Base-by-base conservation (phyloP, 2,888 invertebrate genomes). In the Timandra comae region DNA sequence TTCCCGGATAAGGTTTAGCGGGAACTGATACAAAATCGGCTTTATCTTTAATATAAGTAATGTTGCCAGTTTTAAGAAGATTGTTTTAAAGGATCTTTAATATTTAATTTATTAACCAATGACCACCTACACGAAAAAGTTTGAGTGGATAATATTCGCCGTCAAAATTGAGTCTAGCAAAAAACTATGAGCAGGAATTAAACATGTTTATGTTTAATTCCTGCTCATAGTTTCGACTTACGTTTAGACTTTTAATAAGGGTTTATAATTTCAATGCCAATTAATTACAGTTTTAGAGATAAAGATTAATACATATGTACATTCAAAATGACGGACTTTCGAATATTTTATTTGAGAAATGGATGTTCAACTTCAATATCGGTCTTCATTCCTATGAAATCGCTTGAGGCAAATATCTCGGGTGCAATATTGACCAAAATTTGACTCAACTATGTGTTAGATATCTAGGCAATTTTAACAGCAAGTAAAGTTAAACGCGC, bases 371-470 rank as follows among this genome's bases (percentile, higher is more conserved):
- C 62, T 74, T 71, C 73, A 76, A 76, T 75, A 76, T 74, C 71
- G 63, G 48, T 57, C 61, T 59, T 75, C 72, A 65, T 72, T 72
- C 67, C 73, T 69, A 69, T 78, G 74, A 79, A 78, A 76, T 60
- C 70, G 66, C 69, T 63, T 53, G 43, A 56, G 62, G 73, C 68
- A 59, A 70, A 70, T 67, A 66, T 72, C 69, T 27, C 21, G 10
- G 20, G 27, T 1, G 16, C 21, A 9, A 38, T 38, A 38, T 33
- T 30, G 33, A 30, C 33, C 25, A 13, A 27, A 25, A 13, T 38
- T 27, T 25, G 25, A 23, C 24, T 28, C 12, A 21, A 13, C 16
- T 13, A 27, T n/a, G 12, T 12, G 26, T 19, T 16, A 10, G 11
- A 24, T 24, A 24, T 24, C 10, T 4, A 27, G 16, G 16, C 13